Percentiles rank a stretch among this genome's conserved stretches.
Evolutionary conservation across 2,888 invertebrate genomes (phyloP).

Genomic region (Dolichomitus sp.): DNA sequence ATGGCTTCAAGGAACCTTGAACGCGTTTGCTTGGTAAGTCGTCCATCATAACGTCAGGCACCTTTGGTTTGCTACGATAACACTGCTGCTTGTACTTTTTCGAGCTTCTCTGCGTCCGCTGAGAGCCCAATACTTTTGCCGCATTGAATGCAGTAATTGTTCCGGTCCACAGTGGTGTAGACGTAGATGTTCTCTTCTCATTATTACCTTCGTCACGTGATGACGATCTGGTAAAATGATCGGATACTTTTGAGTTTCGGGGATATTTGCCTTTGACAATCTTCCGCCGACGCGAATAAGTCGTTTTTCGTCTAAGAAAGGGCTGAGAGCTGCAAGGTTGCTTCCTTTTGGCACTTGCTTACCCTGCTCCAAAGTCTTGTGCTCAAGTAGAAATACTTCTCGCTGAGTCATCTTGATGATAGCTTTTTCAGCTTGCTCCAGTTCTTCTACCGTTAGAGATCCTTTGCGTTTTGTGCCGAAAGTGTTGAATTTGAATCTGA

Average conservation of each 20-base stretch:
- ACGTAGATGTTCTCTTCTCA: conserved; percentile 65
- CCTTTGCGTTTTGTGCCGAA: not conserved
- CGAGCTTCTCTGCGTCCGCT: conserved; percentile 71
- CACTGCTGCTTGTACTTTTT: conserved; percentile 72
- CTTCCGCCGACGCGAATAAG: conserved; percentile 62
- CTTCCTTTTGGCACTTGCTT: conserved; percentile 36
- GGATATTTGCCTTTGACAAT: conserved; percentile 44
- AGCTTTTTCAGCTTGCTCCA: conserved; percentile 40
- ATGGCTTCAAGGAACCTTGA: conserved; percentile 70
- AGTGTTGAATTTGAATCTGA: conserved; percentile 9
- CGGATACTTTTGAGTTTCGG: conserved; percentile 43
- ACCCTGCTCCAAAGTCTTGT: not conserved
- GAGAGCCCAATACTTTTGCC: conserved; percentile 76
- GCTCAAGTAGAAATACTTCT: conserved; percentile 47
- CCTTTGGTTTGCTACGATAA: conserved; percentile 65
- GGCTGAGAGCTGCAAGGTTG: conserved; percentile 31
- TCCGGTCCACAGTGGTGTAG: conserved; percentile 69
- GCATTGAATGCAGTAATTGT: conserved; percentile 64
- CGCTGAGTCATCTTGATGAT: conserved; percentile 54
- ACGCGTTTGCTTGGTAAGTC: conserved; percentile 78
- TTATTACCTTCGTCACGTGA: conserved; percentile 53
- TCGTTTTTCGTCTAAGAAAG: conserved; percentile 47
- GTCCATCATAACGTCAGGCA: conserved; percentile 76
- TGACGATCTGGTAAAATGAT: conserved; percentile 51
- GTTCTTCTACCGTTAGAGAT: conserved; percentile 43